Conservation (phyloP, 2,113 vertebrate species). For the Irena cyanogastra region DNA sequence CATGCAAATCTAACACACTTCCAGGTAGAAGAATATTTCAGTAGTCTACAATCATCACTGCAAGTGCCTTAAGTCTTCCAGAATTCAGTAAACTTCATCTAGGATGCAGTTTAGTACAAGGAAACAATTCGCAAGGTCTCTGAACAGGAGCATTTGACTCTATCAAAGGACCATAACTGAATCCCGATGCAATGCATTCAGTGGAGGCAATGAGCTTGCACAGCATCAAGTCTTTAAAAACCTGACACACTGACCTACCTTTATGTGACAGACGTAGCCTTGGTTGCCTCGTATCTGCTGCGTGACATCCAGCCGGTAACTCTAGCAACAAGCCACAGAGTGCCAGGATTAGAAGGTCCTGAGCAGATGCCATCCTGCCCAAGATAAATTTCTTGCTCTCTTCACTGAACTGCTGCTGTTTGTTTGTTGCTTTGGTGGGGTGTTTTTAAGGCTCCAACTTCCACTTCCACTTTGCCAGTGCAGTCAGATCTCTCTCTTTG, state of each 20-base stretch:
- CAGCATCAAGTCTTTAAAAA: conserved; percentile 10
- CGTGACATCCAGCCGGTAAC: conserved; percentile 36
- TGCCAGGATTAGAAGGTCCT: conserved; percentile 54
- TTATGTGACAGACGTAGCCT: conserved; percentile 81
- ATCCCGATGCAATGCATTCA: neutral
- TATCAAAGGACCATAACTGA: neutral
- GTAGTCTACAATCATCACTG: neutral
- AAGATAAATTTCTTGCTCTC: conserved; percentile 2
- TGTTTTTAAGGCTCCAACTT: conserved; percentile 29
- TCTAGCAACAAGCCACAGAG: conserved; percentile 58
- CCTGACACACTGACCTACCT: conserved; percentile 76
- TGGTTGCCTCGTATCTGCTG: conserved; percentile 70
- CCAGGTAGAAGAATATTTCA: neutral
- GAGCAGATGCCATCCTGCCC: conserved; percentile 64
- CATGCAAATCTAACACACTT: neutral
- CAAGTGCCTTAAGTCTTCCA: neutral
- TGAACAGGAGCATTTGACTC: neutral
- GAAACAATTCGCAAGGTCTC: neutral
- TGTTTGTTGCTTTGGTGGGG: neutral
- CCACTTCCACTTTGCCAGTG: conserved; percentile 27
- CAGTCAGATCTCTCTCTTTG: conserved; percentile 22
- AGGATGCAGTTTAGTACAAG: neutral
- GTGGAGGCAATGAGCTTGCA: neutral
- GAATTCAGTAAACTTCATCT: neutral
- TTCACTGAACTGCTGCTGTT: conserved; percentile 6